These are phyloP conservation scores for Stichopus horrens DNA, from an alignment of 53 echinoderm and acorn worm species.

Conservation along the genomic window DNA sequence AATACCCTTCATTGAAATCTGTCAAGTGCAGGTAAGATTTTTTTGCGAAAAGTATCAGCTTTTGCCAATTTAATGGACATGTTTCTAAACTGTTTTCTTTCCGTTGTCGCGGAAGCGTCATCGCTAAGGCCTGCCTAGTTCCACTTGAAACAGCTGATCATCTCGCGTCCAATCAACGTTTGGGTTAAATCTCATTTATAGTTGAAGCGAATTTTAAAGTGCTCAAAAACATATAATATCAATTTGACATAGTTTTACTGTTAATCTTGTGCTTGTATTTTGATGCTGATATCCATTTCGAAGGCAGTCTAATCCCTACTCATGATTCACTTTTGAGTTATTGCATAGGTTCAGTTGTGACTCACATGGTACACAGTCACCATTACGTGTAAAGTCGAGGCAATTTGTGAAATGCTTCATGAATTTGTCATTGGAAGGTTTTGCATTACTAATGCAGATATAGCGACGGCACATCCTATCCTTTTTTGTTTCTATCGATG, in stretches of 20 bases:
- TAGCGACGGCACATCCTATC: no score
- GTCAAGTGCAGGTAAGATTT: constrained; percentile 28
- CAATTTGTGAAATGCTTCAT: no score
- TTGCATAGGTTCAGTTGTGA: background rate
- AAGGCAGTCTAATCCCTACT: background rate
- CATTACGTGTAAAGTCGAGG: background rate
- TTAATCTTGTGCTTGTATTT: background rate
- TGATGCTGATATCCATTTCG: background rate
- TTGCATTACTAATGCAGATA: no score
- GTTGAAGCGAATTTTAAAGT: constrained; percentile 24
- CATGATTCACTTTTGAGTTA: constrained; percentile 1
- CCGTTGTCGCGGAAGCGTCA: background rate
- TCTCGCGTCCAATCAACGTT: constrained; percentile 30
- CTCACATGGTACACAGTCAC: constrained; percentile 7
- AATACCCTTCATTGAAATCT: constrained; percentile 42
- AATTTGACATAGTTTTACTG: background rate
- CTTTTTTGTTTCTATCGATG: no score
- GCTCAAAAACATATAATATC: background rate
- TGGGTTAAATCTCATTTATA: constrained; percentile 17
- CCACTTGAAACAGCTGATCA: constrained; percentile 39
- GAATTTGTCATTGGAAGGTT: no score
- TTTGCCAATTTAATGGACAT: background rate
- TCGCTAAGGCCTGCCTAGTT: background rate
- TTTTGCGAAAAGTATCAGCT: background rate
- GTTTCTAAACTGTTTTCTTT: constrained; percentile 26